A percentile compares a stretch with the other conserved stretches of the same genome.
phyloP scores from a whole-genome alignment of 2,113 vertebrate genomes.

The Callithrix jacchus region DNA sequence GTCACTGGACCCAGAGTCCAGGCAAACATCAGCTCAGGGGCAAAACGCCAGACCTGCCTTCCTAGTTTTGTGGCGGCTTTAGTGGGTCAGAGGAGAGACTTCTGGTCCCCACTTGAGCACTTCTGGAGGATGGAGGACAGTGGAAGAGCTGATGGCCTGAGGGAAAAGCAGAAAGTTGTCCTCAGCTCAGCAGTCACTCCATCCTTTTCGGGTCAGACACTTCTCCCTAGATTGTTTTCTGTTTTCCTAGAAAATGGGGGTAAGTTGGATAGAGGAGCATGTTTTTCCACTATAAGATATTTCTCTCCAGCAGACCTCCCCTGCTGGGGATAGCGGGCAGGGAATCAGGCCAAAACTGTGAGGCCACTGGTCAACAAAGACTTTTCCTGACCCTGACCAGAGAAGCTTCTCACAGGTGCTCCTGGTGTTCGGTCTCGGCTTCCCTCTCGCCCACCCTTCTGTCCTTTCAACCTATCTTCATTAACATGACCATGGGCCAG shows the following conservation, averaged over 20 bases:
- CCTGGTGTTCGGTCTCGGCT: not conserved
- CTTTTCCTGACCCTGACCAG: not conserved
- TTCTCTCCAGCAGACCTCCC: not conserved
- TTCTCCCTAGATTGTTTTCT: constrained; percentile 11
- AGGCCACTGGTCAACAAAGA: not conserved
- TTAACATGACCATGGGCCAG: not conserved
- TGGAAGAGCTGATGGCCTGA: not conserved
- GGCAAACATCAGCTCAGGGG: not conserved
- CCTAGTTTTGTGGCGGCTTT: not conserved
- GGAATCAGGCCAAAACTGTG: not conserved
- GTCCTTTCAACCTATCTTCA: not conserved
- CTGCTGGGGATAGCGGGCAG: not conserved
- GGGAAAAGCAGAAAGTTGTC: constrained; percentile 32
- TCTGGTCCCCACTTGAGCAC: not conserved
- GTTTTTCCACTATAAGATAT: not conserved
- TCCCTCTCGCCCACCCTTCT: not conserved
- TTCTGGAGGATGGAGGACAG: constrained; percentile 26
- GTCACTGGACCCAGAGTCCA: not conserved
- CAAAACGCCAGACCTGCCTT: not conserved
- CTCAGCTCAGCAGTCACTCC: constrained; percentile 14
- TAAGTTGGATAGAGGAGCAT: not conserved
- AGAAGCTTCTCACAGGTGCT: not conserved
- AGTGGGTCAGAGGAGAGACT: not conserved
- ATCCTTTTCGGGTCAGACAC: not conserved
- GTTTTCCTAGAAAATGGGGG: constrained; percentile 1